A percentile compares a stretch with the other conserved stretches of the same genome.
phyloP scores from a whole-genome alignment of 2,113 vertebrate genomes.

The Cyprinodon tularosa region DNA sequence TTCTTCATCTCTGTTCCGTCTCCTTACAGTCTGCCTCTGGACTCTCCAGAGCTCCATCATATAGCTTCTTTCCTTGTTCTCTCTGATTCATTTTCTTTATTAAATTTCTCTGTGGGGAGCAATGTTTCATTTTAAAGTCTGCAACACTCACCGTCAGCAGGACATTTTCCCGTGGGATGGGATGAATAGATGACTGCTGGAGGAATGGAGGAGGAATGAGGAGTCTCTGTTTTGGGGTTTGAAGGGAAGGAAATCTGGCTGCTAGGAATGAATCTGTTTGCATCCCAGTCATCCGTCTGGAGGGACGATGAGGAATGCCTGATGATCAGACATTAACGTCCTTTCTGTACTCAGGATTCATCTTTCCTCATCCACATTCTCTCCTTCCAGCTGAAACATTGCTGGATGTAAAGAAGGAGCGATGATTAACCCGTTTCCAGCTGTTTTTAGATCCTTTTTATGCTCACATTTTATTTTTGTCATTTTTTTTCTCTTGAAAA shows the following conservation, averaged over 20 bases:
- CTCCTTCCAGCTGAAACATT: conserved; percentile 1
- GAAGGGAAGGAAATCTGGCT: background rate
- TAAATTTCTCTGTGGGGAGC: conserved; percentile 23
- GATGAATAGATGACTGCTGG: background rate
- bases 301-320: background rate
- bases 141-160: conserved; percentile 21
- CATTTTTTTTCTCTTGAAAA: too few relatives aligned
- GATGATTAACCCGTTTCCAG: background rate
- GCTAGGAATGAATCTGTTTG: too few relatives aligned
- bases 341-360: background rate
- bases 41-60: conserved; percentile 5
- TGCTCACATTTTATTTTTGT: too few relatives aligned
- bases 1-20: background rate
- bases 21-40: conserved; percentile 11
- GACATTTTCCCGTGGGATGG: background rate
- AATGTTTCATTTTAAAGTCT: conserved; percentile 20
- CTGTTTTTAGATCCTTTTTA: background rate
- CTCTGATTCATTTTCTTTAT: conserved; percentile 44
- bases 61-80: conserved; percentile 8
- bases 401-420: background rate
- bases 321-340: background rate
- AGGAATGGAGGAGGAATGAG: background rate
- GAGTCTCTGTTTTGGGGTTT: background rate
- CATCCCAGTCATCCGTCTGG: background rate
- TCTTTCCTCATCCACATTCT: background rate